phyloP scores from a whole-genome alignment of 2,797 vertebrate genomes.

The Vipera ursinii region DNA sequence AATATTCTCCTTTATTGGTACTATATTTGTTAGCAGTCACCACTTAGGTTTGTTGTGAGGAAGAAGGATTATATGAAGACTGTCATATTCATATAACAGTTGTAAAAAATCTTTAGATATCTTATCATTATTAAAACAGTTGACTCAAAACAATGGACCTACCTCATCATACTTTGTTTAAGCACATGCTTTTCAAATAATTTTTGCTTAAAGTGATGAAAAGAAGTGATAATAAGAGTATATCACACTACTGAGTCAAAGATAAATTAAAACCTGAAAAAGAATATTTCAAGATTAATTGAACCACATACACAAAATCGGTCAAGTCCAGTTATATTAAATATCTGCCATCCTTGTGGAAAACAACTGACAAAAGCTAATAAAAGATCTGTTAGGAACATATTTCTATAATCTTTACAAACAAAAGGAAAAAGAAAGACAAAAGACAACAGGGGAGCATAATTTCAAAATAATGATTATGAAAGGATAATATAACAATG shows the following conservation, averaged over 20 bases:
- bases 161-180: not conserved
- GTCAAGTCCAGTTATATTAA: constrained; percentile 24
- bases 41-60: not conserved
- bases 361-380: not conserved
- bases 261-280: not conserved
- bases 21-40: not conserved
- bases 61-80: not conserved
- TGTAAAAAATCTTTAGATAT: not conserved
- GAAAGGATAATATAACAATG: not conserved
- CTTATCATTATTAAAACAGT: not conserved
- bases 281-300: not conserved
- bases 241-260: not conserved
- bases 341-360: not conserved
- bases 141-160: not conserved
- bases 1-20: not conserved
- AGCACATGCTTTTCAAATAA: not conserved
- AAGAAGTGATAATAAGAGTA: not conserved
- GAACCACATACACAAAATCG: constrained; percentile 23
- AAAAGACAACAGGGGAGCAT: not conserved
- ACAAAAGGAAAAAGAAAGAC: not conserved
- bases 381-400: not conserved
- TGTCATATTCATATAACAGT: not conserved
- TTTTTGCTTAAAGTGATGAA: not conserved
- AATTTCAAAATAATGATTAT: not conserved
- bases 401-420: not conserved